Evolutionary conservation across 2,113 vertebrate species (phyloP).

Genomic region (Vireo altiloquus): DNA sequence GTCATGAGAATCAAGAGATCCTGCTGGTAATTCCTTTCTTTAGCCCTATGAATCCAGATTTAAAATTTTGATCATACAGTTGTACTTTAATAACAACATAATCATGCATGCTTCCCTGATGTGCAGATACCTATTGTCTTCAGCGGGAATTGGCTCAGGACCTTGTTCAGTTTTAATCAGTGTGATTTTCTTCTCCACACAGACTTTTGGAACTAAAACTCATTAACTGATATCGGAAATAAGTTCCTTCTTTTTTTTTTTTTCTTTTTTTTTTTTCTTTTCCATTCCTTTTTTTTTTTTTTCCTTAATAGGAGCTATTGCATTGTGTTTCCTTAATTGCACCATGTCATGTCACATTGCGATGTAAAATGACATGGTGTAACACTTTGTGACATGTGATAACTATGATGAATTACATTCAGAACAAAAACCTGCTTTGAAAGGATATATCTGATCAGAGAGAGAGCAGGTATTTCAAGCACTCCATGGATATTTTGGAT

Average conservation of each 20-base stretch:
- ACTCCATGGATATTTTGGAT: constrained; percentile 14
- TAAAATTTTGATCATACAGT: not conserved
- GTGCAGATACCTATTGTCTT: not conserved
- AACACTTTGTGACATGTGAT: constrained; percentile 73
- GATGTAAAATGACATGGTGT: constrained; percentile 73
- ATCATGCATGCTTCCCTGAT: not conserved
- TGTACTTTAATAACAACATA: not conserved
- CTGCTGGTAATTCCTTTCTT: not conserved
- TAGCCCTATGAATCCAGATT: not conserved
- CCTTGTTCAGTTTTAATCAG: constrained; percentile 21
- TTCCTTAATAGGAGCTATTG: constrained; percentile 42
- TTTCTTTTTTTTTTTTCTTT: not conserved
- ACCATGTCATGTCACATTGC: constrained; percentile 70
- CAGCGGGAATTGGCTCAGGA: not conserved
- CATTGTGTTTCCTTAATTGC: constrained; percentile 74
- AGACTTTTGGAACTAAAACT: constrained; percentile 55
- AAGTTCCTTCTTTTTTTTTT: not conserved
- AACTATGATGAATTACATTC: constrained; percentile 79
- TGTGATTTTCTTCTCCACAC: not conserved
- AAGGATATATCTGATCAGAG: constrained; percentile 46
- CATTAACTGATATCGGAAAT: constrained; percentile 62
- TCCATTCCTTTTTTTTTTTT: not conserved
- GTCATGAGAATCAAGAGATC: not conserved
- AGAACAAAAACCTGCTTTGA: constrained; percentile 62
- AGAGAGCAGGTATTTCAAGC: constrained; percentile 34